Evolutionary conservation across 2,888 invertebrate genomes (phyloP).

Genomic region (Empis stercorea): DNA sequence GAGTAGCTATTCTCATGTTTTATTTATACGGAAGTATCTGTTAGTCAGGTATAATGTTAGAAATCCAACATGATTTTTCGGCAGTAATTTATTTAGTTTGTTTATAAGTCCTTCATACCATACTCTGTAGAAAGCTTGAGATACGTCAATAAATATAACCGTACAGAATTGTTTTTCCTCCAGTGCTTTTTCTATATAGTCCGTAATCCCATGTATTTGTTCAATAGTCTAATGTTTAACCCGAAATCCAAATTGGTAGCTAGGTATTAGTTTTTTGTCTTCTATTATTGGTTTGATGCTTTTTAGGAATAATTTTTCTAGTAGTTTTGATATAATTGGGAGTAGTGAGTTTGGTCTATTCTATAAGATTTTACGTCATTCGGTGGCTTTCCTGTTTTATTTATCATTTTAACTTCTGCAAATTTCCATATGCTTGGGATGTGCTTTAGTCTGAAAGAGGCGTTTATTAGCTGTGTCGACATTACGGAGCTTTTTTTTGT

Average conservation of each 20-base stretch:
- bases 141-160: conserved; percentile 6
- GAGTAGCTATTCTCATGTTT: neutral
- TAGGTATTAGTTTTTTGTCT: too few species aligned
- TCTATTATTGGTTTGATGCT: too few species aligned
- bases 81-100: neutral
- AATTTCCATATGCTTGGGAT: too few species aligned
- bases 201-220: too few species aligned
- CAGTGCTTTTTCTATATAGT: too few species aligned
- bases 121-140: conserved; percentile 8
- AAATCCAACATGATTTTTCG: too few species aligned
- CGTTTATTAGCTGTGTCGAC: conserved; percentile 10
- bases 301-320: too few species aligned
- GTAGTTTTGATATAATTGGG: too few species aligned
- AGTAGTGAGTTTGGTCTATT: conserved; percentile 17
- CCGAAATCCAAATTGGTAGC: too few species aligned
- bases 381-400: conserved; percentile 15
- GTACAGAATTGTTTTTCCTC: too few species aligned
- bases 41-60: neutral
- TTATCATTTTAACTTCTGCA: conserved; percentile 18
- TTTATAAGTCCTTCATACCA: conserved; percentile 5
- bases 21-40: neutral
- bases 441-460: too few species aligned
- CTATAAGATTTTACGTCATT: conserved; percentile 15
- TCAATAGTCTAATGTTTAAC: too few species aligned
- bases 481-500: conserved; percentile 15